phyloP scores from a whole-genome alignment of 2,797 vertebrate genomes.

The Calcarius lapponicus region DNA sequence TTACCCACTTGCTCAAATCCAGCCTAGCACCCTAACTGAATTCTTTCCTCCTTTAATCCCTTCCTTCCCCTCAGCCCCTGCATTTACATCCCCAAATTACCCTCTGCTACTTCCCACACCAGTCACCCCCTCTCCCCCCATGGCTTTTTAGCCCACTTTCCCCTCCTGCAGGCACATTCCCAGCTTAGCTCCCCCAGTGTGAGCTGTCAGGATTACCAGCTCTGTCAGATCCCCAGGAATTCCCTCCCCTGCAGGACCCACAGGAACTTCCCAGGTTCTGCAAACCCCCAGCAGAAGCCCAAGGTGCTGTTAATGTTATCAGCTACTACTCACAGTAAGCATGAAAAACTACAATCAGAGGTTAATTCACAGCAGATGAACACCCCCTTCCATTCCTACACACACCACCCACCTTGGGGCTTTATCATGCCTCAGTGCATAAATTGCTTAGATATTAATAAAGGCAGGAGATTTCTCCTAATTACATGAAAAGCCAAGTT shows the following conservation, averaged over 20 bases:
- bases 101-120: background rate
- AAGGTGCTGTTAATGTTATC: background rate
- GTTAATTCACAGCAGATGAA: background rate
- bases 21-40: background rate
- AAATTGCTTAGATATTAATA: background rate
- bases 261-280: background rate
- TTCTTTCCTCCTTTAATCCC: background rate
- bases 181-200: background rate
- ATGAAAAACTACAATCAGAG: background rate
- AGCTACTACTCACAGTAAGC: background rate
- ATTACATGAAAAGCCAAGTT: background rate
- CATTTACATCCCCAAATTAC: background rate
- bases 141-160: background rate
- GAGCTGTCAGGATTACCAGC: background rate
- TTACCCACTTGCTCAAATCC: background rate
- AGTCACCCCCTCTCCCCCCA: background rate
- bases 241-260: background rate
- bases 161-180: background rate
- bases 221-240: background rate
- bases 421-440: background rate
- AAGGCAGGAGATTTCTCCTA: background rate
- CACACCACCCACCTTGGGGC: background rate
- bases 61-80: background rate
- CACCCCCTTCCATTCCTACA: accelerated
- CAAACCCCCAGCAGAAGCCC: accelerated